These are phyloP conservation scores for Brachypterus glaber DNA, from an alignment of 2,888 invertebrate genomes.

Conservation along the genomic window DNA sequence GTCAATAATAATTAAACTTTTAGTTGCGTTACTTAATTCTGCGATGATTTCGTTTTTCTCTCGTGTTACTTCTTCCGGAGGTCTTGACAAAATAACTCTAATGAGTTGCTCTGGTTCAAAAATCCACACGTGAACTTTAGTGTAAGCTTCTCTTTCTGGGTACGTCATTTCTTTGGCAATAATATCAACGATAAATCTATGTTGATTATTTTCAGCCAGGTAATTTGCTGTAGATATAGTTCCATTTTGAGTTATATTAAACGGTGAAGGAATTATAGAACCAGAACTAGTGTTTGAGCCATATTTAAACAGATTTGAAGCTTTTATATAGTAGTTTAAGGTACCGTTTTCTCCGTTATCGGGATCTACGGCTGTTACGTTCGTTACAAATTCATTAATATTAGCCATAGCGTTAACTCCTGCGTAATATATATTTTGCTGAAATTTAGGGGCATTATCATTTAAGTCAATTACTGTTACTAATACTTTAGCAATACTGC, in stretches of 20 bases:
- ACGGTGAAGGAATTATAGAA: slow-evolving; percentile 82
- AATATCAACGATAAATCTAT: slow-evolving; percentile 74
- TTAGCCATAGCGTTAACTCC: slow-evolving; percentile 70
- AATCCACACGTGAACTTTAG: slow-evolving; percentile 82
- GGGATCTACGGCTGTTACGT: slow-evolving; percentile 70
- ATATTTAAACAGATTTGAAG: slow-evolving; percentile 72
- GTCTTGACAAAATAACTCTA: slow-evolving; percentile 72
- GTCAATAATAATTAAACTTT: slow-evolving; percentile 69
- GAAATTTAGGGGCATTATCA: slow-evolving; percentile 65
- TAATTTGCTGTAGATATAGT: slow-evolving; percentile 65
- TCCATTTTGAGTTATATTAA: slow-evolving; percentile 65
- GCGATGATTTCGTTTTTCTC: slow-evolving; percentile 62
- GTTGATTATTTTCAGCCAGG: slow-evolving; percentile 83
- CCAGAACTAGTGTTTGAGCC: slow-evolving; percentile 68
- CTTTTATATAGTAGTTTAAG: slow-evolving; percentile 69
- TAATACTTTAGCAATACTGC: slow-evolving; percentile 61
- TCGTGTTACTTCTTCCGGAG: slow-evolving; percentile 64
- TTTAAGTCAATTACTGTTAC: slow-evolving; percentile 72
- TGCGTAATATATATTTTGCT: slow-evolving; percentile 35
- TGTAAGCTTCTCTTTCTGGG: slow-evolving; percentile 65
- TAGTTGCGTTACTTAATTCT: slow-evolving; percentile 66
- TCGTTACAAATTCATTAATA: slow-evolving; percentile 62
- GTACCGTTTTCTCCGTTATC: slow-evolving; percentile 79
- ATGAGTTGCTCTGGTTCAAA: slow-evolving; percentile 77
- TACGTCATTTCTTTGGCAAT: slow-evolving; percentile 72